phyloP scores from a whole-genome alignment of 2,113 vertebrate species.

The Neogobius melanostomus region DNA sequence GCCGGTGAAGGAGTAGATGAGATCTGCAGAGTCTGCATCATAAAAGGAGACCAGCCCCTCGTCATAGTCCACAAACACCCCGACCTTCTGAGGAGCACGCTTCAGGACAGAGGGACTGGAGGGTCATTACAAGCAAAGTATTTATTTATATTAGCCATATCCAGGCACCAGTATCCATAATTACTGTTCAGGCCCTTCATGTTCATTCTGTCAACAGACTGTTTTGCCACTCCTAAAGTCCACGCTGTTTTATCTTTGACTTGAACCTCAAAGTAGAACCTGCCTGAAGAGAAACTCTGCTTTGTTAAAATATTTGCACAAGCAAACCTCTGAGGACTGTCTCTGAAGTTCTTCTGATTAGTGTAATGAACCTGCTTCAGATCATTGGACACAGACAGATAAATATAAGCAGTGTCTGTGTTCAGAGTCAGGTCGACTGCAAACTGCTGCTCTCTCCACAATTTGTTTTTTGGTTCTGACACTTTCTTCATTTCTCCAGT shows the following conservation, averaged over 20 bases:
- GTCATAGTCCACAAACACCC: constrained; percentile 4
- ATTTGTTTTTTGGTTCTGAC: not conserved
- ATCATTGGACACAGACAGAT: not conserved
- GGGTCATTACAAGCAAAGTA: not conserved
- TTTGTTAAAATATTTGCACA: not conserved
- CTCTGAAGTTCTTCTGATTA: not conserved
- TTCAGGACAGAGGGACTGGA: not conserved
- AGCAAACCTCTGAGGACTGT: not conserved
- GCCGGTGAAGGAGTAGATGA: constrained; percentile 5
- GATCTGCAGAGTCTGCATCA: not conserved
- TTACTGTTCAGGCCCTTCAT: not conserved
- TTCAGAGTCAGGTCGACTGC: not conserved
- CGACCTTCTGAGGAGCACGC: not conserved
- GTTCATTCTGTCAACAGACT: not conserved
- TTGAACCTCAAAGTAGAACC: constrained; percentile 1
- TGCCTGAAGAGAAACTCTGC: not conserved
- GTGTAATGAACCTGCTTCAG: not conserved
- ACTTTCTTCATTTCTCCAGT: not conserved
- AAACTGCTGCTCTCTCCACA: not conserved
- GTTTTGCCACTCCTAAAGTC: not conserved
- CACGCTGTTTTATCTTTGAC: not conserved
- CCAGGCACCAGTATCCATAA: not conserved
- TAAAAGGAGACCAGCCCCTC: not conserved
- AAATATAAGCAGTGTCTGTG: not conserved
- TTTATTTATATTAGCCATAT: not conserved